Percentiles rank a stretch among this genome's conserved stretches.
Conservation (phyloP, 1,140 invertebrate genomes). For the Glossosoma conforme region DNA sequence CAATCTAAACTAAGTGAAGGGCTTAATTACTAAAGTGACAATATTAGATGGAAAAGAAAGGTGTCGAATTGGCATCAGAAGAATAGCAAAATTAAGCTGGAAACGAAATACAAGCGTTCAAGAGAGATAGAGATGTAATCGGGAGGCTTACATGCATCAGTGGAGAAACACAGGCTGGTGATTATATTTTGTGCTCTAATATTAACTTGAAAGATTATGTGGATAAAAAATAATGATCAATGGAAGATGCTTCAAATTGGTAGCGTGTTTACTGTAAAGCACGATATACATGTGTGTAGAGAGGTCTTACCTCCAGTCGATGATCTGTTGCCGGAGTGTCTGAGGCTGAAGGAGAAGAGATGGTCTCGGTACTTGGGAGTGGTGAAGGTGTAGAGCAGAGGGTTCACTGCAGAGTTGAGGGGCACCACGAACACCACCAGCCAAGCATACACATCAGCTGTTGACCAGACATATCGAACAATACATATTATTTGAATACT, state of each 20-base stretch:
- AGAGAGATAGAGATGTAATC: no score
- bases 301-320: slow-evolving; percentile 23
- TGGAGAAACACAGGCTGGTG: no score
- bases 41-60: no score
- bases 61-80: no score
- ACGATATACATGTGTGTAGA: no score
- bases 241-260: background rate
- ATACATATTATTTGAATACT: no score
- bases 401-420: slow-evolving; percentile 74
- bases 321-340: slow-evolving; percentile 24
- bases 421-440: slow-evolving; percentile 72
- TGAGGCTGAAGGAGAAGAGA: slow-evolving; percentile 32
- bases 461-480: no score
- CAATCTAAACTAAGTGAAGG: no score
- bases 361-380: slow-evolving; percentile 61
- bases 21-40: no score
- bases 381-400: slow-evolving; percentile 74
- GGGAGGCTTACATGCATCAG: no score
- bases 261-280: background rate
- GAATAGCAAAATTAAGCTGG: no score
- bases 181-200: background rate
- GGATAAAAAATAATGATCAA: background rate
- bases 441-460: slow-evolving; percentile 67
- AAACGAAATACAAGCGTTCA: no score
- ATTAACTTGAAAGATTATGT: background rate